phyloP scores from a whole-genome alignment of 2,888 invertebrate species.

The Willowsia nigromaculata region DNA sequence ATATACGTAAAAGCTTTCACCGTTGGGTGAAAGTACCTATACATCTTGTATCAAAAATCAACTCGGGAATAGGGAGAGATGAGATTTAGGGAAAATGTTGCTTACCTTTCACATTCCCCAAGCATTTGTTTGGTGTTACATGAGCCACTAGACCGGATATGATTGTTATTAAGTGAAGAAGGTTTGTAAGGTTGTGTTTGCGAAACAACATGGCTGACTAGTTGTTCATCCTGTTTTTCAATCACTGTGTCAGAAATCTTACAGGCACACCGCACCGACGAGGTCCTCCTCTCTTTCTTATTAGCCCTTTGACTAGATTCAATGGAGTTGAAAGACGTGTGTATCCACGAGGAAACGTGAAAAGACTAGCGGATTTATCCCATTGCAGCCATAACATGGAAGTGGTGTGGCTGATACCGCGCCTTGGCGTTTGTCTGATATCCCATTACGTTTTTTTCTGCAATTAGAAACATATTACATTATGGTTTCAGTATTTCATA shows the following conservation, averaged over 20 bases:
- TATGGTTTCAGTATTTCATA: not conserved
- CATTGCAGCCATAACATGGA: not conserved
- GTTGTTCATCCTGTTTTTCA: conserved; percentile 28
- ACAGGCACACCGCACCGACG: not conserved
- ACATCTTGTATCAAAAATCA: not conserved
- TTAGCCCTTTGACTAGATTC: conserved; percentile 18
- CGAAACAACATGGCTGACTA: conserved; percentile 68
- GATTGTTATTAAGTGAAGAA: conserved; percentile 66
- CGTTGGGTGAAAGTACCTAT: not conserved
- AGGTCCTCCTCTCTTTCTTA: not conserved
- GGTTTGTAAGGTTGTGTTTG: conserved; percentile 67
- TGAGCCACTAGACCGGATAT: conserved; percentile 62
- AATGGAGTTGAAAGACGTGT: conserved; percentile 19
- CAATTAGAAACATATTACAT: not conserved
- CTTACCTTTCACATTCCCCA: conserved; percentile 63
- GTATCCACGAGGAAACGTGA: conserved; percentile 6
- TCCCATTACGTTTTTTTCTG: not conserved
- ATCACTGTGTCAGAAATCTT: not conserved
- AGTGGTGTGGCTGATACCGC: too few species aligned
- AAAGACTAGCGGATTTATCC: not conserved
- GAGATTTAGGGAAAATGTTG: not conserved
- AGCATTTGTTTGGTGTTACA: conserved; percentile 68
- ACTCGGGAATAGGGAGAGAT: too few species aligned
- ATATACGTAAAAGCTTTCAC: not conserved
- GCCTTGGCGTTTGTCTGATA: not conserved